Base-by-base conservation (phyloP, 2,888 invertebrate genomes). In the Tineola bisselliella region DNA sequence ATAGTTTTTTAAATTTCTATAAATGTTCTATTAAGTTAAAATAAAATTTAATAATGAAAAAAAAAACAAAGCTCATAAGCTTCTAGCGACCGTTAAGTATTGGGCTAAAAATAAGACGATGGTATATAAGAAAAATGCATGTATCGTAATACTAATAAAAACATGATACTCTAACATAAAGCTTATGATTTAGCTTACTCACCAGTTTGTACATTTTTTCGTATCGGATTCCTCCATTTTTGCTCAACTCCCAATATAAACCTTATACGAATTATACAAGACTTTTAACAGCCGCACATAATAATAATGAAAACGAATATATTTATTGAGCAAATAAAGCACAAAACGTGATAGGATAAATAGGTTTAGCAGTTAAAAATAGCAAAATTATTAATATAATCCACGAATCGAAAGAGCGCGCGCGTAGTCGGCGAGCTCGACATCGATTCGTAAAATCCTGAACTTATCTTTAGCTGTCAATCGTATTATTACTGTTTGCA, bases 191-290 rank as follows among this genome's bases (percentile, higher is more conserved):
- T 38, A n/a, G 10, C 10, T 48, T 48, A 48, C 88, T 87, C 67
- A 89, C 88, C 88, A 89, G 74, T 89, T 89, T 38, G 76, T 75
- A 70, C 89, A 89, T 62, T 73, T 71, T 70, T 82, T 81, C 44
- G 77, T 75, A 17, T 8, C 86, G 31, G 73, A 74, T 65, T 79
- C 81, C 44, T 83, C 82, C 84, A 84, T 86, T 66, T 38, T 48
- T 3, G 13, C 13, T 15, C 3, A 15, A 15, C 10, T 48, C n/a
- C n/a, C 10, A 17, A 15, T 15, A 48, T 17, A 15, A 17, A 5
- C 15, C 3, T 48, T n/a, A 48, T 17, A 13, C 10, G 15, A 48
- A 48, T 15, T 48, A 48, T 48, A 48, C n/a, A 48, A 48, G 15
- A 6, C 15, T 15, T 48, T 17, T 48, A 48, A 17, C 10, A 13